These are phyloP conservation scores for Erebia ligea DNA, from an alignment of 2,888 invertebrate species.

Conservation along the genomic window DNA sequence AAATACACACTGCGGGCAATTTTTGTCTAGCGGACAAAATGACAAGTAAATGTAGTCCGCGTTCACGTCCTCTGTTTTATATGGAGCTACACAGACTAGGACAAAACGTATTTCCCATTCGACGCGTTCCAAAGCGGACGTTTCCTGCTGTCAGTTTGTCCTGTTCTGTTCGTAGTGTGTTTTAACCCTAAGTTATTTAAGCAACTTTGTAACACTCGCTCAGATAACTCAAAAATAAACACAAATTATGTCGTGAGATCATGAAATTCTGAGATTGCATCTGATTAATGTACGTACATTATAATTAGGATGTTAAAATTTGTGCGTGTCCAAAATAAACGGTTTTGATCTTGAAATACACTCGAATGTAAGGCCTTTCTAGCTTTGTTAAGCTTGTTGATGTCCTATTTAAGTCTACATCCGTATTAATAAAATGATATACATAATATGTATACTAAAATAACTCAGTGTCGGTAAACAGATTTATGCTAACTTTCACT, in stretches of 20 bases:
- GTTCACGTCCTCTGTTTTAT: no score
- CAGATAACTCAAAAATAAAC: neutral
- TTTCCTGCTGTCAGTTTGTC: no score
- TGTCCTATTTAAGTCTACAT: neutral
- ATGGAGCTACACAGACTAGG: no score
- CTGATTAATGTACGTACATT: slow-evolving; percentile 52
- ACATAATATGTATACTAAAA: neutral
- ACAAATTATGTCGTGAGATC: neutral
- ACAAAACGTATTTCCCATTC: no score
- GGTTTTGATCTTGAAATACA: slow-evolving; percentile 12
- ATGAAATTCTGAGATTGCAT: slow-evolving; percentile 44
- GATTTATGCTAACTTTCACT: neutral
- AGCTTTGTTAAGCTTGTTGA: no score
- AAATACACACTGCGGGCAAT: no score
- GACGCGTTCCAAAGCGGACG: no score
- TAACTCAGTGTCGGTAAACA: neutral
- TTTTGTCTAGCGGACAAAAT: no score
- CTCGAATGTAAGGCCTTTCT: neutral
- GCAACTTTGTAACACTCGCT: neutral
- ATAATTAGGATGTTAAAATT: slow-evolving; percentile 31
- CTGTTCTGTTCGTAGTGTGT: no score
- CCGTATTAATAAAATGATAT: neutral
- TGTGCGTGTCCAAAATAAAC: slow-evolving; percentile 16
- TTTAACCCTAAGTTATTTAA: neutral
- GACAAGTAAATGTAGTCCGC: no score